phyloP scores from a whole-genome alignment of 2,888 invertebrate genomes.

The Muscina levida region DNA sequence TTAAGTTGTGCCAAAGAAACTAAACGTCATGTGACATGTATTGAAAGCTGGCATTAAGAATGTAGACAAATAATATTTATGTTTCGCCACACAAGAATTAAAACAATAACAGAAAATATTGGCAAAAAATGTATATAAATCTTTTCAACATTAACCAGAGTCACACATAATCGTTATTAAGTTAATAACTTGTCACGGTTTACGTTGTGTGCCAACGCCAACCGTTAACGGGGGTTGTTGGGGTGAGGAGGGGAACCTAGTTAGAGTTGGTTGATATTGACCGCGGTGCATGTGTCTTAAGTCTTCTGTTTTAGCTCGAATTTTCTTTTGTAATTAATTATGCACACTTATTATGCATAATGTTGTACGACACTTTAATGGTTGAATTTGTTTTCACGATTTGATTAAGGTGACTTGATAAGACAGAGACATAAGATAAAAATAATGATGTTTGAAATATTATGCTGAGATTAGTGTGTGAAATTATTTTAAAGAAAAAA shows the following conservation, averaged over 20 bases:
- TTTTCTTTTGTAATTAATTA: background rate
- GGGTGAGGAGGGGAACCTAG: background rate
- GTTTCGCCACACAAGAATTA: too few relatives aligned
- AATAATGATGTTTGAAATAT: too few relatives aligned
- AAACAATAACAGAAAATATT: too few relatives aligned
- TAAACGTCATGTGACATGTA: background rate
- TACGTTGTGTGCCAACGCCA: too few relatives aligned
- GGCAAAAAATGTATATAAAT: too few relatives aligned
- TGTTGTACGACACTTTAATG: constrained; percentile 6
- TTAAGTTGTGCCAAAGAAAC: background rate
- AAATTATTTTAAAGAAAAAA: too few relatives aligned
- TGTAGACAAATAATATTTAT: background rate
- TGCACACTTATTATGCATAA: too few relatives aligned
- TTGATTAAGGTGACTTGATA: too few relatives aligned
- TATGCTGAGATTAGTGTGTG: too few relatives aligned
- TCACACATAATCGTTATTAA: constrained; percentile 38
- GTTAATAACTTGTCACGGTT: constrained; percentile 52
- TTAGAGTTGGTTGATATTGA: constrained; percentile 15
- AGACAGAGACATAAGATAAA: too few relatives aligned
- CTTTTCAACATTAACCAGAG: background rate
- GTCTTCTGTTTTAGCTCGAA: constrained; percentile 52
- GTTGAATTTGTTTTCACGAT: constrained; percentile 5
- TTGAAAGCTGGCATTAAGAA: background rate
- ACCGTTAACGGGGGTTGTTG: constrained; percentile 19
- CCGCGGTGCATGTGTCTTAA: constrained; percentile 34